A percentile compares a stretch with the other conserved stretches of the same genome.
phyloP scores from a whole-genome alignment of 2,888 invertebrate genomes.

The Laothoe populi region DNA sequence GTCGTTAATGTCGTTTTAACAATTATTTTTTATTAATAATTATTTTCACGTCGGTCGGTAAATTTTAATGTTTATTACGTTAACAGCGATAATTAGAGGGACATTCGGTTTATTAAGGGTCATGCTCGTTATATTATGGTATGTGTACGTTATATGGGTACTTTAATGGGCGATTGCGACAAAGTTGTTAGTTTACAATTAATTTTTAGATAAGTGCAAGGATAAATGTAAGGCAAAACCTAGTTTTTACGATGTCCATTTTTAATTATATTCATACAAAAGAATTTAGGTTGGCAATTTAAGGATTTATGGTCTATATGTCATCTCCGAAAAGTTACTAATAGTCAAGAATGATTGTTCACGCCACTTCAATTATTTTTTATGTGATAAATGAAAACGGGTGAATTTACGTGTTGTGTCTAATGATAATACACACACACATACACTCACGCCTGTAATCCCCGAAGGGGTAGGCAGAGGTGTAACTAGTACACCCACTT shows the following conservation, averaged over 20 bases:
- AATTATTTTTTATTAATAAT: slow-evolving; percentile 28
- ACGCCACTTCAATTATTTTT: too few species aligned
- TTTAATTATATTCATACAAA: too few species aligned
- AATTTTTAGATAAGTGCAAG: not conserved
- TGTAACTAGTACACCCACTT: too few species aligned
- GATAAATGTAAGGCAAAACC: not conserved
- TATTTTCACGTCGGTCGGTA: slow-evolving; percentile 15
- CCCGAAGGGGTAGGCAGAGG: too few species aligned
- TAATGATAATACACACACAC: too few species aligned
- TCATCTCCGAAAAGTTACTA: too few species aligned
- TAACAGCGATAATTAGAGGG: slow-evolving; percentile 2
- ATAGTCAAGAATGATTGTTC: too few species aligned
- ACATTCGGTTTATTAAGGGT: slow-evolving; percentile 8
- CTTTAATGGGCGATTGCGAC: not conserved
- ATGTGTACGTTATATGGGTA: not conserved
- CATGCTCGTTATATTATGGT: not conserved
- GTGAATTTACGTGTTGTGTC: too few species aligned
- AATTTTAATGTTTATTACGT: slow-evolving; percentile 19
- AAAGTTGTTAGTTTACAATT: not conserved
- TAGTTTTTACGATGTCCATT: not conserved
- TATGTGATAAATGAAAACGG: too few species aligned
- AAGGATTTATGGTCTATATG: too few species aligned
- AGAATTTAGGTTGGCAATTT: too few species aligned
- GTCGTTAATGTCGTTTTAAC: slow-evolving; percentile 27
- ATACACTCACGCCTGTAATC: too few species aligned